Percentiles rank a stretch among this genome's conserved stretches.
phyloP scores from a whole-genome alignment of 2,888 invertebrate species.

The Cabera pusaria region DNA sequence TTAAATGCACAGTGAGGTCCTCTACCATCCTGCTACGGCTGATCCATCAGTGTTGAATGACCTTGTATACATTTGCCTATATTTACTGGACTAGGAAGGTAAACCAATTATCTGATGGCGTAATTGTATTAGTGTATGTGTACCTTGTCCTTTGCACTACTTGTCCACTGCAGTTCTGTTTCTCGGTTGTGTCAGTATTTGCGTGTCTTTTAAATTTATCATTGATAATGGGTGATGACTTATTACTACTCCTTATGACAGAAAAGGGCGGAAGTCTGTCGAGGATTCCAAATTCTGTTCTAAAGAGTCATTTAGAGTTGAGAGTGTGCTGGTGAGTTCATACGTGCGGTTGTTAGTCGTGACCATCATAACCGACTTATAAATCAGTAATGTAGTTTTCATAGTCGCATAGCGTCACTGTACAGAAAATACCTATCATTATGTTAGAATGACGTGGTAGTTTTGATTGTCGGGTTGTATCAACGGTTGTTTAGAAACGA shows the following conservation, averaged over 20 bases:
- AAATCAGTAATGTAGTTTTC: slow-evolving; percentile 10
- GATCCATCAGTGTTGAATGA: too few relatives aligned
- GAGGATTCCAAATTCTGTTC: slow-evolving; percentile 27
- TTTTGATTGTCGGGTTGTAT: slow-evolving; percentile 55
- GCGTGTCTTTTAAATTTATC: too few relatives aligned
- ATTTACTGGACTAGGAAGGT: slow-evolving; percentile 39
- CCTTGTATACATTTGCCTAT: slow-evolving; percentile 24
- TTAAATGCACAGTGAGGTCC: too few relatives aligned
- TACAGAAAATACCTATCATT: slow-evolving; percentile 7
- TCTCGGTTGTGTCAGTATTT: slow-evolving; percentile 26
- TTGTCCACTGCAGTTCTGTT: slow-evolving; percentile 28
- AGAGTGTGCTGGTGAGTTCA: slow-evolving; percentile 54
- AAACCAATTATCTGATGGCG: slow-evolving; percentile 59
- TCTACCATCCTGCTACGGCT: too few relatives aligned
- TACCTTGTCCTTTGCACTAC: slow-evolving; percentile 35
- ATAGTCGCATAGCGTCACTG: slow-evolving; percentile 7
- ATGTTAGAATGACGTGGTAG: slow-evolving; percentile 42
- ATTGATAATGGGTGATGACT: too few relatives aligned
- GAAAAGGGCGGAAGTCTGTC: slow-evolving; percentile 46
- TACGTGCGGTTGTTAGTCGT: too few relatives aligned
- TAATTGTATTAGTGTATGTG: slow-evolving; percentile 65
- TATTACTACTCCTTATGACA: too few relatives aligned
- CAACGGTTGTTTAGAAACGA: slow-evolving; percentile 53
- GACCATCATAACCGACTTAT: too few relatives aligned
- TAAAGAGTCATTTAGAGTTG: slow-evolving; percentile 36